These are phyloP conservation scores for Cryptomyrus ogoouensis DNA, from an alignment of 2,113 vertebrate species.

Conservation along the genomic window DNA sequence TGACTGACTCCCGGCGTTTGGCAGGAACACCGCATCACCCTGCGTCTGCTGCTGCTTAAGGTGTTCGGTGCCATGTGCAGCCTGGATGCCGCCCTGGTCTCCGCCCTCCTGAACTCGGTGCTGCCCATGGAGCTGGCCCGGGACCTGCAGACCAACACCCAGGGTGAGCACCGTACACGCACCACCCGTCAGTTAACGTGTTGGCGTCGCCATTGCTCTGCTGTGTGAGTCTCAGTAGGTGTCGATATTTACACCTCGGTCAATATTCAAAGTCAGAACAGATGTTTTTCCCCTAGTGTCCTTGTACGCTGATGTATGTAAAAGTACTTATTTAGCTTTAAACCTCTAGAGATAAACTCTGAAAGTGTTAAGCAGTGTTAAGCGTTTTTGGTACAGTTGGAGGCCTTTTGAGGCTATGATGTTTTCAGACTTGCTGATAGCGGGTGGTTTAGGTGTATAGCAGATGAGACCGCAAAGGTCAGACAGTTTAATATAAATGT, in stretches of 20 bases:
- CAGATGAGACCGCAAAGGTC: not conserved
- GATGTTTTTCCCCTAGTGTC: not conserved
- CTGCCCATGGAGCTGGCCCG: slow-evolving; percentile 93
- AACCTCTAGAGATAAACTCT: not conserved
- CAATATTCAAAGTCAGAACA: not conserved
- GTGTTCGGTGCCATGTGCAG: slow-evolving; percentile 97
- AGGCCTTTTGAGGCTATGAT: not conserved
- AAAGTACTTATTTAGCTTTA: not conserved
- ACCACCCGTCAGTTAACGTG: not conserved
- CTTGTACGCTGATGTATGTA: not conserved
- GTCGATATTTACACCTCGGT: not conserved
- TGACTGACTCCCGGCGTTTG: slow-evolving; percentile 5
- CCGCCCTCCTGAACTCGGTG: slow-evolving; percentile 85
- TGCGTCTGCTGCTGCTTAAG: slow-evolving; percentile 87
- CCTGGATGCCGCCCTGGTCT: slow-evolving; percentile 83
- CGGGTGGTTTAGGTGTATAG: not conserved
- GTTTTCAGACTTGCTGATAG: not conserved
- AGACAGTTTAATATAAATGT: not conserved
- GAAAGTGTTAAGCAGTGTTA: not conserved
- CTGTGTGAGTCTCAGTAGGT: not conserved
- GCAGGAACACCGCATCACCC: slow-evolving; percentile 81
- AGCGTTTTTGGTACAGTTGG: not conserved
- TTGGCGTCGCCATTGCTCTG: not conserved
- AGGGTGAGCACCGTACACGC: slow-evolving; percentile 60
- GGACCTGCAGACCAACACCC: slow-evolving; percentile 86